Percentiles rank a stretch among this genome's conserved stretches.
phyloP scores from a whole-genome alignment of 2,888 invertebrate species.

The Pachydiplax longipennis region DNA sequence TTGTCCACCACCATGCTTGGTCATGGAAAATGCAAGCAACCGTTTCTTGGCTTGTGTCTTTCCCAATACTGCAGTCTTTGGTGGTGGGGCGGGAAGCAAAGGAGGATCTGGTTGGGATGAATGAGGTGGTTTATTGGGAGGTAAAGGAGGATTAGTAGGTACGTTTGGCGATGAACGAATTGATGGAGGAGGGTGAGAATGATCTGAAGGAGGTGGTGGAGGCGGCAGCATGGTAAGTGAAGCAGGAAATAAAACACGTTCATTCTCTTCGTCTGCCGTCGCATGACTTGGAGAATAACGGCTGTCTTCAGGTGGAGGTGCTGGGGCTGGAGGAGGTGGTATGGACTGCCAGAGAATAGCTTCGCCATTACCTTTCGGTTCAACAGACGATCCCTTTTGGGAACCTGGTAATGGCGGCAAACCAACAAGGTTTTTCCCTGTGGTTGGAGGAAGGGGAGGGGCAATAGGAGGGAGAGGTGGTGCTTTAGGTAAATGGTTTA shows the following conservation, averaged over 20 bases:
- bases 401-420: background rate
- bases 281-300: slow-evolving; percentile 25
- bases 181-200: background rate
- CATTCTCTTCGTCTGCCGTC: slow-evolving; percentile 19
- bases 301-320: slow-evolving; percentile 22
- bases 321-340: slow-evolving; percentile 16
- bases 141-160: background rate
- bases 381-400: background rate
- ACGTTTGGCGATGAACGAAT: background rate
- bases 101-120: background rate
- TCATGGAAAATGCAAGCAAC: slow-evolving; percentile 58
- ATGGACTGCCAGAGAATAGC: slow-evolving; percentile 1
- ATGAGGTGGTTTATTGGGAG: background rate
- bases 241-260: background rate
- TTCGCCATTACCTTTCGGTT: background rate
- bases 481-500: background rate
- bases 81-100: background rate
- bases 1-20: slow-evolving; percentile 53
- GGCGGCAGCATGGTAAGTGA: slow-evolving; percentile 9
- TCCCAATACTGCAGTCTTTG: slow-evolving; percentile 54
- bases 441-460: background rate
- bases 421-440: background rate
- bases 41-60: slow-evolving; percentile 59
- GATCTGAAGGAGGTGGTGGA: slow-evolving; percentile 2
- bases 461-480: background rate